Conservation (phyloP, 2,888 invertebrate genomes). For the Eurois occulta region DNA sequence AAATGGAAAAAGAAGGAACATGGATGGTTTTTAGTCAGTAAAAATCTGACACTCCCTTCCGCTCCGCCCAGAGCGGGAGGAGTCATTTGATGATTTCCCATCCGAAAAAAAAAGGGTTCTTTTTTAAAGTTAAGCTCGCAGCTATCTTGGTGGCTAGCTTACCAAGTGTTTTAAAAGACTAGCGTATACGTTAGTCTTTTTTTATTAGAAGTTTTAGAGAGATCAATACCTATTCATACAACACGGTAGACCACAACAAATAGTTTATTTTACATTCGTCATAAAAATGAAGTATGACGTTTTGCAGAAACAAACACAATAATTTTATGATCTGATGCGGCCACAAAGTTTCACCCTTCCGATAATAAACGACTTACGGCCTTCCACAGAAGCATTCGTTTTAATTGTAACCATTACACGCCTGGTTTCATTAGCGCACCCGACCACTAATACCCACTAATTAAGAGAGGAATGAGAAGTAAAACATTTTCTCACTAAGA, state of each 20-base stretch:
- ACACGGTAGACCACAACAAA: background rate
- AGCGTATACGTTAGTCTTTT: no score
- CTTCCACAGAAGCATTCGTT: conserved; percentile 62
- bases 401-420: conserved; percentile 74
- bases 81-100: no score
- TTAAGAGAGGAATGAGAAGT: conserved; percentile 67
- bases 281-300: conserved; percentile 32
- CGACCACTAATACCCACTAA: conserved; percentile 69
- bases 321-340: conserved; percentile 24
- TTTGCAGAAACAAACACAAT: conserved; percentile 30
- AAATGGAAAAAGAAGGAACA: no score
- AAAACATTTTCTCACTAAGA: conserved; percentile 59
- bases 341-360: conserved; percentile 55
- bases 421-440: conserved; percentile 71
- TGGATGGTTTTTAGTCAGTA: no score
- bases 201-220: no score
- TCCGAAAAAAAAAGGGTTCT: no score
- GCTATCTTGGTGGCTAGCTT: no score
- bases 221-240: background rate
- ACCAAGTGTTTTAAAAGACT: no score
- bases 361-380: conserved; percentile 66
- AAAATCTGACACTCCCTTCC: no score
- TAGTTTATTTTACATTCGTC: background rate
- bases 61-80: no score
- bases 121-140: no score